phyloP scores from a whole-genome alignment of 2,113 vertebrate genomes.

The Oncorhynchus nerka region DNA sequence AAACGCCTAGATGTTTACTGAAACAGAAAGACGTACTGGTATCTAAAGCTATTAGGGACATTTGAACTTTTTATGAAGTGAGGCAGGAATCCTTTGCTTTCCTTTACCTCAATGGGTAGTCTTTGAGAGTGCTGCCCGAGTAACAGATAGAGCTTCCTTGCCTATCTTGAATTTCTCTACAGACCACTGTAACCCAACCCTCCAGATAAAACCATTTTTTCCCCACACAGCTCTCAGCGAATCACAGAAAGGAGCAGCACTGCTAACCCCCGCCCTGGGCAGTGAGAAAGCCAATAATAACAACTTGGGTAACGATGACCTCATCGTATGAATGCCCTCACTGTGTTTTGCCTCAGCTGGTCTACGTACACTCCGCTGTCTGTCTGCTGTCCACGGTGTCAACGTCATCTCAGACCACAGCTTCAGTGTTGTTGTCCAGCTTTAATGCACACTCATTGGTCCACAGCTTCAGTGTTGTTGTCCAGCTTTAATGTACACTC shows the following conservation, averaged over 20 bases:
- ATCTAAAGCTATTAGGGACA: not conserved
- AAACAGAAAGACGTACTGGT: not conserved
- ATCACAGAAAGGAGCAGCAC: conserved; percentile 42
- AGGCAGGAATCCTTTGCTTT: not conserved
- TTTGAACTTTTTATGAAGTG: too few relatives aligned
- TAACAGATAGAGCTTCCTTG: not conserved
- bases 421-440: conserved; percentile 13
- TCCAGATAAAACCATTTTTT: conserved; percentile 28
- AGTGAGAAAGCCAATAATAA: conserved; percentile 50
- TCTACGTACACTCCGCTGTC: conserved; percentile 29
- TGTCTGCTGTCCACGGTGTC: conserved; percentile 6
- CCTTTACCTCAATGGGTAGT: conserved; percentile 5
- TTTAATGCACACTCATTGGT: not conserved
- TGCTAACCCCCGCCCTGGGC: conserved; percentile 38
- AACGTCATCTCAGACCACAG: conserved; percentile 9
- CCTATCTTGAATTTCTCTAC: not conserved
- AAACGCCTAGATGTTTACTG: not conserved
- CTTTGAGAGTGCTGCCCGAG: not conserved
- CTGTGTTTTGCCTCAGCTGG: conserved; percentile 28
- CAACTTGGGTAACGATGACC: conserved; percentile 49
- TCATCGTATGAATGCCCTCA: conserved; percentile 31
- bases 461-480: conserved; percentile 20
- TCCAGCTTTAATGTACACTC: not conserved
- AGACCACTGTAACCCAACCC: conserved; percentile 1
- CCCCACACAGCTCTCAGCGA: conserved; percentile 43